Evolutionary conservation across 1,140 invertebrate genomes (phyloP).

Genomic region (Tyrophagus putrescentiae): DNA sequence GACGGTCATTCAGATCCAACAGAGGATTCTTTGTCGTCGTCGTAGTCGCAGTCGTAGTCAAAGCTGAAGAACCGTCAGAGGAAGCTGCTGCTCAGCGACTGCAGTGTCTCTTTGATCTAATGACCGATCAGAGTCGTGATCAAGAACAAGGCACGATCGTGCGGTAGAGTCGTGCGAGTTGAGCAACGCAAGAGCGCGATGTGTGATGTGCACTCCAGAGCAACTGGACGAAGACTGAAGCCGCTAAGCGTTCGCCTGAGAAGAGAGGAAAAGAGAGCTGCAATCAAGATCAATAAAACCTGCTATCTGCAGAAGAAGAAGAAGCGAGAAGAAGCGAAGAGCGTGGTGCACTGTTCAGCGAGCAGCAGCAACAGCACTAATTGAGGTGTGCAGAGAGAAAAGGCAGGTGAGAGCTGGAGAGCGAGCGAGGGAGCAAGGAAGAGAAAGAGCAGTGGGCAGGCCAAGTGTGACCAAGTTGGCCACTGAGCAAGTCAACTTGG

Average conservation of each 20-base stretch:
- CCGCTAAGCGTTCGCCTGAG: neutral
- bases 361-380: neutral
- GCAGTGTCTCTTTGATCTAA: too few relatives aligned
- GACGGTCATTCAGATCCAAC: neutral
- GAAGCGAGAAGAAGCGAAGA: too few relatives aligned
- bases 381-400: conserved; percentile 5
- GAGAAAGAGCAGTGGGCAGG: neutral
- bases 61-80: too few relatives aligned
- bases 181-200: neutral
- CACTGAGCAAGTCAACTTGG: neutral
- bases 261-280: neutral
- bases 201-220: neutral
- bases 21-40: too few relatives aligned
- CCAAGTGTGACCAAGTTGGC: too few relatives aligned
- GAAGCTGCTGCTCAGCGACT: too few relatives aligned
- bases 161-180: neutral
- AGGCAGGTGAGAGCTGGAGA: neutral
- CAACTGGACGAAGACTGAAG: conserved; percentile 10
- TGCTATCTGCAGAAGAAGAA: too few relatives aligned
- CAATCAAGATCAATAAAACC: conserved; percentile 7
- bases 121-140: conserved; percentile 5
- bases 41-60: too few relatives aligned
- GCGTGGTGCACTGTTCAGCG: too few relatives aligned
- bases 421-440: neutral
- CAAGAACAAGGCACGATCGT: neutral